Evolutionary conservation across 2,113 vertebrate genomes (phyloP).

Genomic region (Thamnophis sirtalis): DNA sequence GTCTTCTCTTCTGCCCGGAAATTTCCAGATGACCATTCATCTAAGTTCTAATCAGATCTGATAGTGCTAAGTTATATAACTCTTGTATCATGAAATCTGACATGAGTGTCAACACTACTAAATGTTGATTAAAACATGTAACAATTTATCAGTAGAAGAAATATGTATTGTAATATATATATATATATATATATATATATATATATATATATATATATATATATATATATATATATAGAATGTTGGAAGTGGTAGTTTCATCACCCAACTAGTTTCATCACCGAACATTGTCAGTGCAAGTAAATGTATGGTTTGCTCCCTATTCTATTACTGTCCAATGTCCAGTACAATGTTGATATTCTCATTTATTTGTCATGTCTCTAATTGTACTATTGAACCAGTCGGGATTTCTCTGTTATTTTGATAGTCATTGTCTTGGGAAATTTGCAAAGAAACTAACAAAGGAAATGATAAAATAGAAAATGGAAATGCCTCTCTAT

Average conservation of each 20-base stretch:
- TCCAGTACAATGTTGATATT: not conserved
- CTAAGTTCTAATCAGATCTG: not conserved
- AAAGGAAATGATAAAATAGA: slow-evolving; percentile 62
- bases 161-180: slow-evolving; percentile 40
- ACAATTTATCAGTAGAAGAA: slow-evolving; percentile 34
- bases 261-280: not conserved
- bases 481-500: slow-evolving; percentile 66
- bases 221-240: not conserved
- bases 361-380: slow-evolving; percentile 48
- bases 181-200: no score
- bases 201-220: no score
- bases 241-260: not conserved
- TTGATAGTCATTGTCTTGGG: slow-evolving; percentile 47
- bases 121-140: slow-evolving; percentile 23
- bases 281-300: not conserved
- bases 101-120: slow-evolving; percentile 40
- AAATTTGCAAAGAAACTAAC: slow-evolving; percentile 62
- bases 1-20: not conserved
- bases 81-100: slow-evolving; percentile 44
- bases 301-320: not conserved
- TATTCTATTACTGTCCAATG: not conserved
- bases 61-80: not conserved
- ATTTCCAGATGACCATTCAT: not conserved
- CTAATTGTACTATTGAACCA: slow-evolving; percentile 35
- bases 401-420: slow-evolving; percentile 56